These are phyloP conservation scores for Napeogenes inachia DNA, from an alignment of 2,888 invertebrate species.

Conservation along the genomic window DNA sequence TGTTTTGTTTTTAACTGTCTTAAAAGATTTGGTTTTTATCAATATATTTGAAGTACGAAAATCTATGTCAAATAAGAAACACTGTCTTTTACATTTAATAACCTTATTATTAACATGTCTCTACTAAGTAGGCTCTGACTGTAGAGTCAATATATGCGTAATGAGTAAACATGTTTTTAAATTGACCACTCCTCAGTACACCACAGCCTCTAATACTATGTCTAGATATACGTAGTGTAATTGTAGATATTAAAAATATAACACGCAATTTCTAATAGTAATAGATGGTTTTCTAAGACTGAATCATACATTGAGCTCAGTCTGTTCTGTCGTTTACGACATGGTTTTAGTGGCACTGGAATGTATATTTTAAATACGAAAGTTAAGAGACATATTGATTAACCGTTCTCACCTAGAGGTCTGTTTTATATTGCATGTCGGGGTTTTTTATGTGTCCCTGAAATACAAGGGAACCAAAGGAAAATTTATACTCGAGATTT, in stretches of 20 bases:
- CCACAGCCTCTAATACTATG: neutral
- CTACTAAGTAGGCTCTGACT: no score
- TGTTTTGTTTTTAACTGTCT: no score
- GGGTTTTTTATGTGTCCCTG: no score
- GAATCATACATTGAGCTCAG: neutral
- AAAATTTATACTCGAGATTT: neutral
- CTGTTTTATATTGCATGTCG: no score
- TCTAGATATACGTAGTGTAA: neutral
- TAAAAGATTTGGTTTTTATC: no score
- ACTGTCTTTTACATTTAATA: neutral
- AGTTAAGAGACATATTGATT: no score
- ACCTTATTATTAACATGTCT: no score
- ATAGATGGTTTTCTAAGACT: neutral
- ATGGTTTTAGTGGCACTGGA: neutral
- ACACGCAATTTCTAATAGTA: conserved; percentile 6
- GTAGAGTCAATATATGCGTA: neutral
- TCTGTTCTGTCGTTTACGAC: neutral
- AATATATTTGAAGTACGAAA: no score
- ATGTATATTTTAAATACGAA: no score
- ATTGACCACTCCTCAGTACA: neutral
- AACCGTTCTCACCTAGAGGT: no score
- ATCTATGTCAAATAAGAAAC: no score
- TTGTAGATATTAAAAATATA: conserved; percentile 3
- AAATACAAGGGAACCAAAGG: no score
- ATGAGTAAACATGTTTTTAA: neutral